Evolutionary conservation across 2,888 invertebrate genomes (phyloP), one percentile per base, ranked within the genome.

Genomic region (Orthosia incerta): DNA sequence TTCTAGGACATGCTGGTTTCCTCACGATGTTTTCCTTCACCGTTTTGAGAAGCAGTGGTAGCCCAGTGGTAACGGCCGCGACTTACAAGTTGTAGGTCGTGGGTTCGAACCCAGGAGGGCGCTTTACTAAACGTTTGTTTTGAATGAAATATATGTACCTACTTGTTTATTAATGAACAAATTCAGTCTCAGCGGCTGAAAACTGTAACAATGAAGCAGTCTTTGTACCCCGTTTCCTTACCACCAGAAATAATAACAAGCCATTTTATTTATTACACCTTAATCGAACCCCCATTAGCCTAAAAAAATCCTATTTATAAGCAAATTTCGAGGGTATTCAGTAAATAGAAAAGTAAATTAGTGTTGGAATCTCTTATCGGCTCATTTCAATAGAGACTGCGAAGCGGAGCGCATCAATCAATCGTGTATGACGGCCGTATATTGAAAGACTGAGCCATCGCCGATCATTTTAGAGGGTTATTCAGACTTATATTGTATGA

Each of bases 361-460:
- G 87, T 85, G 84, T 86, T 78, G 87, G 87, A 87, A 89, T 89
- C 89, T 89, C 87, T 88, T 89, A 91, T 89, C 89, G 84, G 82
- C 83, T 85, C 76, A 71, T 81, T 85, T 89, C 88, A 87, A 88
- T 88, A 62, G 62, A 53, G 50, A 69, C 48, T 82, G 51, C 62
- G 78, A 80, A 63, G 79, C 71, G 73, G 79, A 79, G 83, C 85
- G 80, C 90, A 91, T 92, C 92, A 89, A 93, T 93, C 93, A 93
- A 91, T 86, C 86, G 69, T 50, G 80, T 65, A 82, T 90, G 92
- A 90, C 91, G 87, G 87, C 80, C 83, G 83, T 85, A 89, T 88
- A 91, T 91, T 91, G 88, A 89, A 90, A 91, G 86, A 89, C 81
- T 86, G 80, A 71, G 69, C 74, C 55, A 81, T 68, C 60, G 73